Evolutionary conservation across 2,888 invertebrate genomes (phyloP).

Genomic region (Branchellion lobata): DNA sequence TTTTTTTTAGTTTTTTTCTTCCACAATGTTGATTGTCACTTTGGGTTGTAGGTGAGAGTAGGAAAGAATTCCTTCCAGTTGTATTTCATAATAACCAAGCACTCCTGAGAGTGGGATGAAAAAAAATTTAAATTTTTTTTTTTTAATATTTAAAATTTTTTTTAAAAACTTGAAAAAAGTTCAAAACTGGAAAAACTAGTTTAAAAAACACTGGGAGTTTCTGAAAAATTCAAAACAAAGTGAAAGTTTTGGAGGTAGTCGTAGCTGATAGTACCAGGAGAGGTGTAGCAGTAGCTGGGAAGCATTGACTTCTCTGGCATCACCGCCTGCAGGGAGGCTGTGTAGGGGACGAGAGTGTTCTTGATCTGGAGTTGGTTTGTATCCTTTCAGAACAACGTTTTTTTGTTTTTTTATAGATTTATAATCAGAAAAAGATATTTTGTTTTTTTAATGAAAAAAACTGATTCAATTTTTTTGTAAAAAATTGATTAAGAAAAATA

Average conservation of each 20-base stretch:
- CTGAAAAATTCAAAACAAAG: not conserved
- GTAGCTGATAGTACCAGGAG: too few relatives aligned
- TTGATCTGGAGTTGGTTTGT: conserved; percentile 30
- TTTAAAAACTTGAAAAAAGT: too few relatives aligned
- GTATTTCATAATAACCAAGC: conserved; percentile 74
- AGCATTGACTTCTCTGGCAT: conserved; percentile 96
- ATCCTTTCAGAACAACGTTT: not conserved
- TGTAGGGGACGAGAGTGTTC: conserved; percentile 49
- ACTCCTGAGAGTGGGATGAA: conserved; percentile 57
- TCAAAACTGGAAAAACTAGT: not conserved
- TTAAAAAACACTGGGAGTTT: not conserved
- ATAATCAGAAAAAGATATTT: conserved; percentile 6
- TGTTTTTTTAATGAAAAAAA: not conserved
- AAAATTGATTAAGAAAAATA: too few relatives aligned
- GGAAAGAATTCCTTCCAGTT: conserved; percentile 89
- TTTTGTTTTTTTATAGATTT: conserved; percentile 30
- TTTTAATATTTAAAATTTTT: not conserved
- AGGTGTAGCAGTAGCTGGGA: conserved; percentile 85
- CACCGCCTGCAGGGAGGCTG: conserved; percentile 78
- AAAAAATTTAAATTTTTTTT: too few relatives aligned
- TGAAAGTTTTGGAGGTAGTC: not conserved
- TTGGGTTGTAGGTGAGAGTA: conserved; percentile 92
- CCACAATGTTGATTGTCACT: too few relatives aligned
- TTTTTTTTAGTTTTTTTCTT: too few relatives aligned
- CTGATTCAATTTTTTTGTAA: not conserved